Evolutionary conservation across 2,888 invertebrate genomes (phyloP).

Genomic region (Cephus spinipes): DNA sequence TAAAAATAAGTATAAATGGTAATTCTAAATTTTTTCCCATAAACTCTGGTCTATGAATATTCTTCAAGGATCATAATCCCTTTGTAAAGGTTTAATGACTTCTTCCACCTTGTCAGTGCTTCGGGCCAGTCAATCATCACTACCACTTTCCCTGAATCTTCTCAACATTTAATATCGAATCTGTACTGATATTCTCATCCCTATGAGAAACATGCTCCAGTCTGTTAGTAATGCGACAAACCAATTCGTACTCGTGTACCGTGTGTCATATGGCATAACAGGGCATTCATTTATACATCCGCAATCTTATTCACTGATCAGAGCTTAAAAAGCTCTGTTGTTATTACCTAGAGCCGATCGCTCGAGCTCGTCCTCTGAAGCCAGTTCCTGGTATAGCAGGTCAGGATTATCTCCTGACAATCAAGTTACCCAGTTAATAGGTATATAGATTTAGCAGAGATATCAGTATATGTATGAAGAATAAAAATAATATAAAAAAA

Average conservation of each 20-base stretch:
- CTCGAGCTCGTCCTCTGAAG: conserved; percentile 63
- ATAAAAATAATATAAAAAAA: conserved; percentile 16
- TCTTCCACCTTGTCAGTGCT: not conserved
- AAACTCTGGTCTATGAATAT: not conserved
- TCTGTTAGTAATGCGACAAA: not conserved
- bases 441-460: conserved; percentile 14
- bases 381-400: conserved; percentile 70
- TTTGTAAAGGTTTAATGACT: not conserved
- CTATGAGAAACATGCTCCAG: not conserved
- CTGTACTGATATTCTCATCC: not conserved
- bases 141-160: not conserved
- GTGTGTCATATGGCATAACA: not conserved
- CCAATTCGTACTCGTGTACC: not conserved
- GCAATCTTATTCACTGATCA: not conserved
- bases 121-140: not conserved
- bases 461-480: not conserved
- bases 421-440: conserved; percentile 32
- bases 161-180: not conserved
- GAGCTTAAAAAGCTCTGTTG: not conserved
- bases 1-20: not conserved
- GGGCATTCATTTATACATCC: not conserved
- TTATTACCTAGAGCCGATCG: conserved; percentile 41
- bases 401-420: conserved; percentile 71
- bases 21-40: not conserved
- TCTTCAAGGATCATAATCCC: not conserved